Evolutionary conservation across 2,888 invertebrate genomes (phyloP).

Genomic region (Ormyrus pomaceus): DNA sequence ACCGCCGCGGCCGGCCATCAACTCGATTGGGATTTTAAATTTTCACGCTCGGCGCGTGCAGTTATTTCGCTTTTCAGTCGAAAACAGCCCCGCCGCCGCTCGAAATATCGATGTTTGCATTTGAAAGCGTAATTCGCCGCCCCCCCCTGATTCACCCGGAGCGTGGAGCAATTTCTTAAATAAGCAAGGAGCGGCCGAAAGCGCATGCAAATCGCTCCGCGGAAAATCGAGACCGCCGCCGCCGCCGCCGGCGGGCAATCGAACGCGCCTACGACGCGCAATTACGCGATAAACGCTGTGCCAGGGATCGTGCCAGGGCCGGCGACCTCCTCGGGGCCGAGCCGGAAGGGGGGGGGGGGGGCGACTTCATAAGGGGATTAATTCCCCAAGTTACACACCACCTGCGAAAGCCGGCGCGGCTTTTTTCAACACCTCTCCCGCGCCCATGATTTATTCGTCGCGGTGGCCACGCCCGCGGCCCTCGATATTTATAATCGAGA

Average conservation of each 20-base stretch:
- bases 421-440: conserved; percentile 10
- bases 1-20: not conserved
- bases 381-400: not conserved
- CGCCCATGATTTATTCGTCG: conserved; percentile 61
- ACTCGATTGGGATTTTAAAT: conserved; percentile 10
- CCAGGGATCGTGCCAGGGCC: conserved; percentile 54
- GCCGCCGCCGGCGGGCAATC: not conserved
- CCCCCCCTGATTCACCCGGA: too few relatives aligned
- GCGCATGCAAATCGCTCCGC: not conserved
- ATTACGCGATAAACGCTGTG: conserved; percentile 62
- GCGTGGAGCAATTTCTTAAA: not conserved
- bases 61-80: not conserved
- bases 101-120: not conserved
- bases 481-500: conserved; percentile 65
- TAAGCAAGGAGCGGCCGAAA: not conserved
- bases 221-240: not conserved
- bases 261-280: conserved; percentile 42
- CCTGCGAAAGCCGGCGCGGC: not conserved
- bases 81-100: not conserved
- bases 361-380: not conserved
- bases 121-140: too few relatives aligned
- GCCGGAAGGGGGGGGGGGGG: not conserved
- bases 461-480: conserved; percentile 62
- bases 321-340: not conserved
- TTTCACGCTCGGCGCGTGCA: not conserved